Evolutionary conservation across 37 sponge, comb jelly and placozoan genomes (phyloP), one percentile per base, ranked within the genome.

Genomic region (Bolinopsis microptera): DNA sequence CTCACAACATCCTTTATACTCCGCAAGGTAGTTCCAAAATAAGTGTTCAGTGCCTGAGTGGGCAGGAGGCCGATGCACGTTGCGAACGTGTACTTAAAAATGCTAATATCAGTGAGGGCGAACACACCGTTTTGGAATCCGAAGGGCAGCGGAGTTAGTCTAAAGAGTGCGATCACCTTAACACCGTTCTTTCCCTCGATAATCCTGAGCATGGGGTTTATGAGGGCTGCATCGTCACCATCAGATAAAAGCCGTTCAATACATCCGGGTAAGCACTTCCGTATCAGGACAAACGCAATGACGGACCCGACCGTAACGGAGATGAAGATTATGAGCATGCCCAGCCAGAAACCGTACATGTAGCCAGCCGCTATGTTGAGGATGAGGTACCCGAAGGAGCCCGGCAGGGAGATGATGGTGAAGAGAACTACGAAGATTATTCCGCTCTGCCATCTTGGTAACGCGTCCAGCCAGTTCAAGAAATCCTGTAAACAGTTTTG

Each of bases 121-220:
- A 98, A 95, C 0, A 98, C 69, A 5, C 94, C 95, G 69, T 97
- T 98, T 38, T 98, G 98, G 3, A 98, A 69, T 70, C 98, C 98
- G 95, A 95, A 97, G 3, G 98, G 98, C 0, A 98, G 76, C 1
- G 98, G 98, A 13, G 98, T 98, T 25, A 98, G 83, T 38, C 98
- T 69, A 0, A 96, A 94, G 76, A 98, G 76, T 0, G 94, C 76
- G 8, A 98, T 95, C 1, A 98, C 96, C 70, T 95, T 95, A 74
- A 95, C 93, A 3, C 97, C 97, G 38, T 94, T 93, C 25, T 94
- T 94, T 16, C 98, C 97, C 86, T 98, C 98, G 41, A 94, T 93
- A 26, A 95, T 77, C 31, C 94, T 1, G 30, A 38, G 22, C 23
- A 94, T 38, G 21, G 93, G 68, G 37, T 38, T 37, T 0, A 94